phyloP scores from a whole-genome alignment of 2,888 invertebrate species.

The Drosophila suboccidentalis region DNA sequence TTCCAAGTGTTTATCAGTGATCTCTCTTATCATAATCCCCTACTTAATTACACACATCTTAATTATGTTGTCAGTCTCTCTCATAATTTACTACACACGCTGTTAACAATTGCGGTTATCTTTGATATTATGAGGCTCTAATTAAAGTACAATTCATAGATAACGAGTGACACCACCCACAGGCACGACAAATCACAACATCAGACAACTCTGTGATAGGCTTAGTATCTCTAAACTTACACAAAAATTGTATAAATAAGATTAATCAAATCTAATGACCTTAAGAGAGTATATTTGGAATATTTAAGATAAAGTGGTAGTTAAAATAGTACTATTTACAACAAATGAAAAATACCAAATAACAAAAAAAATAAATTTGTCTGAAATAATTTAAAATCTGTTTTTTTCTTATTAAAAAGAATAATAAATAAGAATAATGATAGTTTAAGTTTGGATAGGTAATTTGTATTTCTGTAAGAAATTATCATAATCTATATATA shows the following conservation, averaged over 20 bases:
- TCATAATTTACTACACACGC: conserved; percentile 35
- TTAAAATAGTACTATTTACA: too few relatives aligned
- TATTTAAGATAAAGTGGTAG: background rate
- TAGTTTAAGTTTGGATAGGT: too few relatives aligned
- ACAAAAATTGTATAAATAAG: background rate
- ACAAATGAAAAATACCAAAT: too few relatives aligned
- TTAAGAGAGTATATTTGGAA: background rate
- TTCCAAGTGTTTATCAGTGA: conserved; percentile 15
- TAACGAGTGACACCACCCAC: conserved; percentile 18
- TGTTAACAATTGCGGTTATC: conserved; percentile 44
- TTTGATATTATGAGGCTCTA: conserved; percentile 8
- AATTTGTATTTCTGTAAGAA: too few relatives aligned
- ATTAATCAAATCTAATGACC: too few relatives aligned
- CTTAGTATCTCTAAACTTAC: background rate
- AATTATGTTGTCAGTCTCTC: conserved; percentile 32
- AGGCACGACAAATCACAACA: conserved; percentile 2
- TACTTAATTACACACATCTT: conserved; percentile 42
- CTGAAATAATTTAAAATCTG: too few relatives aligned
- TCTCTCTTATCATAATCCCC: conserved; percentile 29
- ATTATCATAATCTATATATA: too few relatives aligned
- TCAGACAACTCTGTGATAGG: background rate
- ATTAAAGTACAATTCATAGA: conserved; percentile 39
- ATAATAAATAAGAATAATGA: too few relatives aligned
- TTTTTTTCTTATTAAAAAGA: too few relatives aligned
- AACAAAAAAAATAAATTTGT: too few relatives aligned